These are phyloP conservation scores for Anarsia innoxiella DNA, from an alignment of 2,888 invertebrate genomes.

Conservation along the genomic window DNA sequence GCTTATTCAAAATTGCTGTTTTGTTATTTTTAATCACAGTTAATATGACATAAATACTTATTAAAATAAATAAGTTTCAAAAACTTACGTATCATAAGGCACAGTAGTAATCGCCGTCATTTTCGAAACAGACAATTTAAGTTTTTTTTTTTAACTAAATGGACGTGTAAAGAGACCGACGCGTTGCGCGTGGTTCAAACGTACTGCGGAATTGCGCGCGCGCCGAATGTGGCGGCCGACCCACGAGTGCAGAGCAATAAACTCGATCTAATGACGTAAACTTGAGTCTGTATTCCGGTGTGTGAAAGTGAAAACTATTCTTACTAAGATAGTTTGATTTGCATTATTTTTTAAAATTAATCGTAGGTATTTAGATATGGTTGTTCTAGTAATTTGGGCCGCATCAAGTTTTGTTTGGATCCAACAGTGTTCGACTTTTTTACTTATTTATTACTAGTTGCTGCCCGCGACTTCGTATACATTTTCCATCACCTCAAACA, in stretches of 20 bases:
- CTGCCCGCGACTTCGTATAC: too few species aligned
- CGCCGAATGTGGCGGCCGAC: too few species aligned
- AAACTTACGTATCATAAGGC: constrained; percentile 20
- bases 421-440: too few species aligned
- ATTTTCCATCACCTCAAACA: too few species aligned
- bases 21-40: background rate
- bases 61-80: too few species aligned
- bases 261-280: constrained; percentile 12
- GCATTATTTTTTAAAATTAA: too few species aligned
- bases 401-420: too few species aligned
- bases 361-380: too few species aligned
- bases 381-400: too few species aligned
- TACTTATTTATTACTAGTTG: too few species aligned
- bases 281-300: constrained; percentile 11
- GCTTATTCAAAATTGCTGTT: background rate
- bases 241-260: constrained; percentile 13
- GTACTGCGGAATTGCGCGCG: background rate
- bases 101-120: constrained; percentile 12
- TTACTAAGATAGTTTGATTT: too few species aligned
- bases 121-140: constrained; percentile 3
- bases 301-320: constrained; percentile 4
- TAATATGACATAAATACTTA: background rate
- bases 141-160: background rate
- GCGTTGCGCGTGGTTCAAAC: background rate
- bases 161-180: background rate